Percentiles rank a stretch among this genome's conserved stretches.
These are phyloP conservation scores for Smittia aterrima DNA, from an alignment of 2,888 invertebrate species.

Conservation along the genomic window DNA sequence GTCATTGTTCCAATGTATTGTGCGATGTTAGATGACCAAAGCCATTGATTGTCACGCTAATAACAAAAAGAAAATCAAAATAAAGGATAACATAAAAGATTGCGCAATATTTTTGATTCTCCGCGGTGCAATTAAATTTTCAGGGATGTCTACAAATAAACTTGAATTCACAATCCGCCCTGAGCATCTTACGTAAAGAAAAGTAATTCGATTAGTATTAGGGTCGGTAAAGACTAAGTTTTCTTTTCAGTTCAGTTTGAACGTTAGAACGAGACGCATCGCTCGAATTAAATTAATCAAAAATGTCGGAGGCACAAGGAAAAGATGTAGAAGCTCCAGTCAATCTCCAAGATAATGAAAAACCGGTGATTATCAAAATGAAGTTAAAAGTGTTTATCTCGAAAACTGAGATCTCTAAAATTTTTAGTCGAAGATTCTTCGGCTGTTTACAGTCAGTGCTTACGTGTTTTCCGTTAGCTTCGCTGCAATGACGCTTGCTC, in stretches of 20 bases:
- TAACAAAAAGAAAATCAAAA: background rate
- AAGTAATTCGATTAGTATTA: constrained; percentile 26
- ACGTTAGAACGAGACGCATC: constrained; percentile 1
- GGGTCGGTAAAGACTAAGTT: background rate
- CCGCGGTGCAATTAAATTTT: background rate
- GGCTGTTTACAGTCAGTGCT: constrained; percentile 88
- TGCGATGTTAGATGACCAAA: background rate
- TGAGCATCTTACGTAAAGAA: constrained; percentile 1
- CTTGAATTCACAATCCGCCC: no score
- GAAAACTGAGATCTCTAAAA: background rate
- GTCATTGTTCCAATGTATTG: background rate
- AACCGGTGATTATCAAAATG: constrained; percentile 17
- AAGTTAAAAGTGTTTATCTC: background rate
- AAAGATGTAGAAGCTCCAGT: constrained; percentile 23
- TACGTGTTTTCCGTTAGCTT: constrained; percentile 93
- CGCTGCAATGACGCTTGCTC: constrained; percentile 88
- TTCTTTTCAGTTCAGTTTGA: background rate
- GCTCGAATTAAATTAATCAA: background rate
- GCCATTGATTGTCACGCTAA: background rate
- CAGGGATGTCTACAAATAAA: background rate
- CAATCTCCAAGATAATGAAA: background rate
- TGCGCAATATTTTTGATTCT: background rate
- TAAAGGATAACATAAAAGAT: background rate
- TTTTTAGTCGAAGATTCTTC: constrained; percentile 11
- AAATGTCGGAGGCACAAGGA: background rate